A percentile compares a stretch with the other conserved stretches of the same genome.
Conservation (phyloP, 1,140 invertebrate species). For the Leguminivora glycinivorella region DNA sequence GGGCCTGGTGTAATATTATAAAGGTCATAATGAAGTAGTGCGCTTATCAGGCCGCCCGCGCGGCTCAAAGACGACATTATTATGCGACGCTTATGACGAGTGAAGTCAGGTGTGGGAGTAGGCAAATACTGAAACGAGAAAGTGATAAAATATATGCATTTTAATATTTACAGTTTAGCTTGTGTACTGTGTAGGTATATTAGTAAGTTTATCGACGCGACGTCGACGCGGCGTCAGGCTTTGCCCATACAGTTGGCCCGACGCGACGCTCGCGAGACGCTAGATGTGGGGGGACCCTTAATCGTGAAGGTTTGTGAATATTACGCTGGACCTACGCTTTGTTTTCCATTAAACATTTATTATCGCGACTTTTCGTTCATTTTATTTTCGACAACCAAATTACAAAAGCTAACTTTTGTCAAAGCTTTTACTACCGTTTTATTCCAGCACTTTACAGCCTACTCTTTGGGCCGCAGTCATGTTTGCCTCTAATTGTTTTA, state of each 20-base stretch:
- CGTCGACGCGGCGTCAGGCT: no score
- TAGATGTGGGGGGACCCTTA: no score
- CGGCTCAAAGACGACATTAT: slow-evolving; percentile 4
- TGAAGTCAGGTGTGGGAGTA: not conserved
- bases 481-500: slow-evolving; percentile 10
- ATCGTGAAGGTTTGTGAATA: no score
- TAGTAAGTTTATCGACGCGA: no score
- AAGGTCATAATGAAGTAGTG: slow-evolving; percentile 7
- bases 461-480: not conserved
- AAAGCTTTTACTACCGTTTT: not conserved
- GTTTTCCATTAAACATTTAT: no score
- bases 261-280: no score
- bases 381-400: not conserved
- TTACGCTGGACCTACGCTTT: not conserved
- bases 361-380: not conserved
- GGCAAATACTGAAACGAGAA: not conserved
- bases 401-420: not conserved
- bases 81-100: not conserved
- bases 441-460: not conserved
- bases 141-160: no score
- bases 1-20: not conserved
- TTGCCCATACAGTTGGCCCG: no score
- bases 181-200: no score
- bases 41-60: not conserved
- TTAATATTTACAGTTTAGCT: no score